phyloP scores from a whole-genome alignment of 2,113 vertebrate genomes.

The Cairina moschata region DNA sequence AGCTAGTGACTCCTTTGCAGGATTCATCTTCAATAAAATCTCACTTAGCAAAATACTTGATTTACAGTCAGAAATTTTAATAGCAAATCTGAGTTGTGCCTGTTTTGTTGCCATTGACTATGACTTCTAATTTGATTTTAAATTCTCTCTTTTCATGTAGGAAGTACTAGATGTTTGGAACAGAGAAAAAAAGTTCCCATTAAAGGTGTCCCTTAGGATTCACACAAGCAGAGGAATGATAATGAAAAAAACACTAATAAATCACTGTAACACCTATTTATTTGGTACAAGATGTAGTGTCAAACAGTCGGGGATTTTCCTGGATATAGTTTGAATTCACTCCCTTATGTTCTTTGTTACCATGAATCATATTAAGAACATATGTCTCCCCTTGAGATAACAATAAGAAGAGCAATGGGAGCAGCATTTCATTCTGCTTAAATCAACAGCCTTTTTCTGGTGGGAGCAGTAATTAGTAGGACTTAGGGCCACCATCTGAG shows the following conservation, averaged over 20 bases:
- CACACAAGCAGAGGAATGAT: background rate
- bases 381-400: background rate
- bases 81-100: background rate
- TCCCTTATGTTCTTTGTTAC: background rate
- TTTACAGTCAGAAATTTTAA: background rate
- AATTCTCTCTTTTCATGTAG: background rate
- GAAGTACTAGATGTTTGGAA: background rate
- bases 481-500: background rate
- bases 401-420: background rate
- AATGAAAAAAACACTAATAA: background rate
- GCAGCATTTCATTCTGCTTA: background rate
- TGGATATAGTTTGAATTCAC: background rate
- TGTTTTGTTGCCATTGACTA: background rate
- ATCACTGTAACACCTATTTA: background rate
- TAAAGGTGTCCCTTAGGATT: background rate
- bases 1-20: background rate
- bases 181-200: background rate
- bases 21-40: background rate
- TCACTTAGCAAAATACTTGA: background rate
- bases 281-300: background rate
- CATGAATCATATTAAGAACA: background rate
- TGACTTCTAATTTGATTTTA: background rate
- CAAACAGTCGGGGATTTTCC: background rate
- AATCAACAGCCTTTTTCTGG: background rate
- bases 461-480: background rate